Conservation (phyloP, 1,140 invertebrate genomes). For the Apis cerana region DNA sequence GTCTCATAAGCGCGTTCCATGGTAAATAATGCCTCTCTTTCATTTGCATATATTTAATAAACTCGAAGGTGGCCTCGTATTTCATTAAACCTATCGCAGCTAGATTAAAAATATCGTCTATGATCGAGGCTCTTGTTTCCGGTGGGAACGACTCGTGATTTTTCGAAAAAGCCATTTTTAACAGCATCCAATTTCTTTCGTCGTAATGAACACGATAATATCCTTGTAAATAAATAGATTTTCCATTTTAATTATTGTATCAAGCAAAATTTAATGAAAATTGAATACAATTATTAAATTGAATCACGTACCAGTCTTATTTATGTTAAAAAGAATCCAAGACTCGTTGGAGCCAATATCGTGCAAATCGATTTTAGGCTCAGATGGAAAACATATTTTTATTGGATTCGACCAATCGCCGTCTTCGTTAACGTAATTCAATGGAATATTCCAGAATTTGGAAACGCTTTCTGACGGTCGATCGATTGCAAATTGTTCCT, state of each 20-base stretch:
- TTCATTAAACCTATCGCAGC: conserved; percentile 82
- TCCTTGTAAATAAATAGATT: conserved; percentile 68
- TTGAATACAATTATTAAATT: background rate
- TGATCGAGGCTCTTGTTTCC: conserved; percentile 82
- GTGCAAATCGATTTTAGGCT: conserved; percentile 60
- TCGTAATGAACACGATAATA: conserved; percentile 87
- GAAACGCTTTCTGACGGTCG: conserved; percentile 40
- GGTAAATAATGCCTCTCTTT: conserved; percentile 83
- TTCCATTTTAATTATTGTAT: background rate
- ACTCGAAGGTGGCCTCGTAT: conserved; percentile 83
- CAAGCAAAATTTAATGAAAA: background rate
- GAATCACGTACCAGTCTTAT: conserved; percentile 78
- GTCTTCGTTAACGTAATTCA: conserved; percentile 78
- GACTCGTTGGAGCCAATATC: conserved; percentile 62
- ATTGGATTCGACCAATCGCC: conserved; percentile 66
- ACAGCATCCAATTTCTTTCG: conserved; percentile 82
- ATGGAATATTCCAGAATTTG: conserved; percentile 81
- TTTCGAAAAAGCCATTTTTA: conserved; percentile 78
- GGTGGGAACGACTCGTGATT: conserved; percentile 81
- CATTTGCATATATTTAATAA: conserved; percentile 84
- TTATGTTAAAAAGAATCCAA: conserved; percentile 83
- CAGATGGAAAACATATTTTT: conserved; percentile 72
- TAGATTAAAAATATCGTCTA: conserved; percentile 82
- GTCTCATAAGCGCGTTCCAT: conserved; percentile 82
- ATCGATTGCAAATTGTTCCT: conserved; percentile 66